Evolutionary conservation across 23 tunicate genomes (phyloP).

Genomic region (Aplidium turbinatum): DNA sequence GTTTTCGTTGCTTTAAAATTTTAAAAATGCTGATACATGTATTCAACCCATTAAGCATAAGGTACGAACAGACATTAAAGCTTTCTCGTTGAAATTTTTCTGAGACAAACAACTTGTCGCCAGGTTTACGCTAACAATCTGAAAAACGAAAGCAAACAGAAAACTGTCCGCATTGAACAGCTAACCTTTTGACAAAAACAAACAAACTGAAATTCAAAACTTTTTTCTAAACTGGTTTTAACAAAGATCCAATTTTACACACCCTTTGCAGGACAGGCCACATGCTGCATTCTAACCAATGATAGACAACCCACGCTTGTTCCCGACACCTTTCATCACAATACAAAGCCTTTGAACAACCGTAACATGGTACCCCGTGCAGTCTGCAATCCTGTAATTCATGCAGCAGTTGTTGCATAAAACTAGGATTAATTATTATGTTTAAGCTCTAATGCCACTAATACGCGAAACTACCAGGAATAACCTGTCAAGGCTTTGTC

Average conservation of each 20-base stretch:
- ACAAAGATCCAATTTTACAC: no score
- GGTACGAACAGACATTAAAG: no score
- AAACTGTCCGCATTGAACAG: background rate
- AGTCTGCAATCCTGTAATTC: slow-evolving; percentile 36
- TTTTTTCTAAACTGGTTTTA: no score
- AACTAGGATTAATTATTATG: background rate
- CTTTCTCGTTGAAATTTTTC: no score
- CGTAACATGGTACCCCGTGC: slow-evolving; percentile 53
- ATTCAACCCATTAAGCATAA: no score
- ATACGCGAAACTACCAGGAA: background rate
- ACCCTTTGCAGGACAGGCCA: slow-evolving; percentile 48
- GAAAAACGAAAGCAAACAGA: no score
- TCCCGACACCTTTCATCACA: slow-evolving; percentile 44
- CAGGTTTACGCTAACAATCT: no score
- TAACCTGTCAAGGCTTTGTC: no score
- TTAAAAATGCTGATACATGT: no score
- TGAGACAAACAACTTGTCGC: no score
- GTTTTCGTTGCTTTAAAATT: no score
- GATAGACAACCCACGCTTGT: slow-evolving; percentile 64
- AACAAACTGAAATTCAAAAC: no score
- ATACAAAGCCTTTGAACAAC: slow-evolving; percentile 49
- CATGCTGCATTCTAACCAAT: slow-evolving; percentile 87
- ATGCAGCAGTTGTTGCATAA: background rate
- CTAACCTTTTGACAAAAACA: background rate
- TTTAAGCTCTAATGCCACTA: background rate